A percentile compares a stretch with the other conserved stretches of the same genome.
These are phyloP conservation scores for Marmota flaviventris DNA, from an alignment of 2,113 vertebrate species.

Conservation along the genomic window DNA sequence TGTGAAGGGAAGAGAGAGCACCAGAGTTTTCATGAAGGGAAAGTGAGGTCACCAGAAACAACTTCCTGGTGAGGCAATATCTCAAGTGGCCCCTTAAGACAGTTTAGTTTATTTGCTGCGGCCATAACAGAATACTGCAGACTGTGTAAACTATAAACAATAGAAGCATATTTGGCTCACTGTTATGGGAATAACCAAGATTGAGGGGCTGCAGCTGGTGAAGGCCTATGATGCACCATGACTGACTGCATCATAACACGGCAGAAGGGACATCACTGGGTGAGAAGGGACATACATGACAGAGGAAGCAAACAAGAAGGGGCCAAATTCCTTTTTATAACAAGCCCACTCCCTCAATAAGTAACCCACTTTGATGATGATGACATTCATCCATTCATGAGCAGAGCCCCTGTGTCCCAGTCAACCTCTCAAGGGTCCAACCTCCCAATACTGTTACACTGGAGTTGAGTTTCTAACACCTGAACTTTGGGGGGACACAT, in stretches of 20 bases:
- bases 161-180: background rate
- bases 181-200: background rate
- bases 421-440: too few species aligned
- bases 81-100: background rate
- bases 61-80: background rate
- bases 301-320: background rate
- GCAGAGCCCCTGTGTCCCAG: background rate
- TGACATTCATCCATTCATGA: background rate
- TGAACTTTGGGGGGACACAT: background rate
- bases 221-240: too few species aligned
- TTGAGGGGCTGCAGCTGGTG: background rate
- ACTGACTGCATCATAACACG: background rate
- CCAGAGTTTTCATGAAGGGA: fast-evolving
- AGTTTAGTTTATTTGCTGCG: background rate
- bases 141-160: background rate
- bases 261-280: background rate
- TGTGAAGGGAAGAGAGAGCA: background rate
- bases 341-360: background rate
- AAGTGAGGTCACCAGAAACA: background rate
- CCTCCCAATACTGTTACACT: too few species aligned
- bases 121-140: background rate
- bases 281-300: background rate
- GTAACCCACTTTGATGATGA: background rate
- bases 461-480: too few species aligned
- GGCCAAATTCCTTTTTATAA: too few species aligned